phyloP scores from a whole-genome alignment of 2,797 vertebrate species.

The Rhynchotus rufescens region DNA sequence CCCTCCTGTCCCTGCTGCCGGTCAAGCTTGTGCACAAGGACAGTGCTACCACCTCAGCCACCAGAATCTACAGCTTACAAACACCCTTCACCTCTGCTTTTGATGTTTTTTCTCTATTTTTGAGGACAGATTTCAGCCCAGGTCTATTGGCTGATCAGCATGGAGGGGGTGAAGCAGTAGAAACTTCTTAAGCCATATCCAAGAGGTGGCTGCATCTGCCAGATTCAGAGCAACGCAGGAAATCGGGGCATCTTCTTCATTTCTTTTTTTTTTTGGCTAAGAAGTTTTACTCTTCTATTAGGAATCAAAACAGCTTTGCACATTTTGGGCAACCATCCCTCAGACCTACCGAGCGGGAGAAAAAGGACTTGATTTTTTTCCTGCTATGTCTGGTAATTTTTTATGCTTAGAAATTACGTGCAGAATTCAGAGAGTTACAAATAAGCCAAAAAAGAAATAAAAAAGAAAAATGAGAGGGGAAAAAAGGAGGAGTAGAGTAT shows the following conservation, averaged over 20 bases:
- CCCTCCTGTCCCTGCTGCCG: neutral
- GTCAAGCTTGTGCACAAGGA: neutral
- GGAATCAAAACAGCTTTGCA: neutral
- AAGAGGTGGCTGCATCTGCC: neutral
- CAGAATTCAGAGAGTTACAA: neutral
- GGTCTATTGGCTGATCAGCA: neutral
- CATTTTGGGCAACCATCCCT: neutral
- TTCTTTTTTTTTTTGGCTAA: neutral
- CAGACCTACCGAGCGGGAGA: neutral
- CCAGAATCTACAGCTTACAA: constrained; percentile 5
- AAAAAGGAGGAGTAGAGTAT: neutral
- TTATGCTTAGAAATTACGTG: neutral
- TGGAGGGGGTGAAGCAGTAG: neutral
- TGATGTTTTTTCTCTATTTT: neutral
- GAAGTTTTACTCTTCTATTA: neutral
- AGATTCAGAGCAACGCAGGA: neutral
- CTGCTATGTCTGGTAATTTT: neutral
- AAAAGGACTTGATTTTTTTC: neutral
- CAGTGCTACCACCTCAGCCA: neutral
- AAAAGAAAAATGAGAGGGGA: neutral
- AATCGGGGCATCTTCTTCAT: neutral
- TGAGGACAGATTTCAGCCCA: neutral
- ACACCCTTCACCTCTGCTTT: neutral
- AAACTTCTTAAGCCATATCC: neutral
- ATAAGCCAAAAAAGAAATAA: neutral